phyloP scores from a whole-genome alignment of 2,888 invertebrate genomes.

The Tortrix viridana region DNA sequence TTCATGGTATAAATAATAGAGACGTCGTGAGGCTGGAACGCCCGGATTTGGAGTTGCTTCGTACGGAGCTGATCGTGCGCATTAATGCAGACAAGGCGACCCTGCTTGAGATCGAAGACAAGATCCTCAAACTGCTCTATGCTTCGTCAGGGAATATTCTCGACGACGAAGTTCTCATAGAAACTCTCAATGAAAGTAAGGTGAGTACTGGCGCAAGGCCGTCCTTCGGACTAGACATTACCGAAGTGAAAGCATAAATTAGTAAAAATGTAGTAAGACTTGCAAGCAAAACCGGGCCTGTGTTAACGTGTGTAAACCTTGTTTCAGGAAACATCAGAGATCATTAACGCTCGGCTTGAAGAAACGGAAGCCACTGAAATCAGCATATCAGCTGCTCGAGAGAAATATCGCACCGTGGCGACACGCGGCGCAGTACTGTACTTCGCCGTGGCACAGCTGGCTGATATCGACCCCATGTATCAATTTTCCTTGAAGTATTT shows the following conservation, averaged over 20 bases:
- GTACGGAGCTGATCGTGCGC: slow-evolving; percentile 92
- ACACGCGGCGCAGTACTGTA: slow-evolving; percentile 95
- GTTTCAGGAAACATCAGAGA: slow-evolving; percentile 92
- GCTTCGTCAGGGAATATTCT: slow-evolving; percentile 95
- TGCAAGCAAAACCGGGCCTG: too few relatives aligned
- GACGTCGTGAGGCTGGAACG: slow-evolving; percentile 96
- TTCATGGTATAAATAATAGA: slow-evolving; percentile 61
- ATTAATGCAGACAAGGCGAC: slow-evolving; percentile 94
- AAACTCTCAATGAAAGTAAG: slow-evolving; percentile 95
- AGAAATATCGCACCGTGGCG: slow-evolving; percentile 93
- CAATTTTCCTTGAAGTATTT: slow-evolving; percentile 97
- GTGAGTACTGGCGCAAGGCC: slow-evolving; percentile 60
- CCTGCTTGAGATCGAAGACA: slow-evolving; percentile 93
- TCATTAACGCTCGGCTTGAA: slow-evolving; percentile 93
- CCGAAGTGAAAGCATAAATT: too few relatives aligned
- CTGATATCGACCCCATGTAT: slow-evolving; percentile 98
- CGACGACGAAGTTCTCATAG: slow-evolving; percentile 96
- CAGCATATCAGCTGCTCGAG: slow-evolving; percentile 92
- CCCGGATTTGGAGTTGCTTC: slow-evolving; percentile 92
- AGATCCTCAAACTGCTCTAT: slow-evolving; percentile 92
- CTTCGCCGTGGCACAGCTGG: slow-evolving; percentile 94
- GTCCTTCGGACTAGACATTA: neutral
- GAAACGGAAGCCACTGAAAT: slow-evolving; percentile 95
- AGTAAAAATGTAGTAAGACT: too few relatives aligned
- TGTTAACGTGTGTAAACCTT: slow-evolving; percentile 6